Evolutionary conservation across 2,797 vertebrate species (phyloP), one percentile per base, ranked within the genome.

Genomic region (Pangasius macronema): DNA sequence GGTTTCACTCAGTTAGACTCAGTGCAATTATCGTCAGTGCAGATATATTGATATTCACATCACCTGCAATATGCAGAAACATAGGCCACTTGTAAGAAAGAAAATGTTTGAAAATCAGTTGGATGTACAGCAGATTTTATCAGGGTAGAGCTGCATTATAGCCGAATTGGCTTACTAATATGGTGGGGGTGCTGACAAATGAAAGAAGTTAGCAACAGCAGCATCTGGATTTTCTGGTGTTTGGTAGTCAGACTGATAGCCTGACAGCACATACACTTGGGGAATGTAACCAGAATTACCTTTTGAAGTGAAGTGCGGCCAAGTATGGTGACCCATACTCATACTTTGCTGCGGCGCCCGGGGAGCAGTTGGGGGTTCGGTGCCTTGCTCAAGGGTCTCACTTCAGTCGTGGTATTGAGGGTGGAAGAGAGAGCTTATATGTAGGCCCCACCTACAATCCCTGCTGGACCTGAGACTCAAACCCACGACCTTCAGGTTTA

Each of bases 101-200:
- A 59, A 59, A 77, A 53, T 77, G n/a, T 30, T n/a, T 55, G 51
- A 77, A 55, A 39, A 27, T 24, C 36, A 42, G 22, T 42, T 61
- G 33, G 61, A 61, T 4, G 22, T 57, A 80, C 9, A 3, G 9
- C 36, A 42, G 55, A 81, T 81, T 61, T 42, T 14, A 61, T 39
- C 22, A 27, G 22, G 39, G 39, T n/a, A 82, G 39, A 82, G 39
- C 57, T 82, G 57, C 39, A 65, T 61, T 42, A 59, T 14, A 49
- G 80, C 59, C 30, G 39, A 81, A 81, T 81, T 14, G 33, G 33
- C 57, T 81, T 42, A 49, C 57, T 63, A 46, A 82, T 65, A 59
- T 82, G 80, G 14, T 65, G 39, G n/a, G 10, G 55, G 6, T 82
- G 80, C 39, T 82, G 59, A 63, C 33, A 1, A 55, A 61, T 61